These are phyloP conservation scores for Brachyistius frenatus DNA, from an alignment of 2,113 vertebrate species.

Conservation along the genomic window DNA sequence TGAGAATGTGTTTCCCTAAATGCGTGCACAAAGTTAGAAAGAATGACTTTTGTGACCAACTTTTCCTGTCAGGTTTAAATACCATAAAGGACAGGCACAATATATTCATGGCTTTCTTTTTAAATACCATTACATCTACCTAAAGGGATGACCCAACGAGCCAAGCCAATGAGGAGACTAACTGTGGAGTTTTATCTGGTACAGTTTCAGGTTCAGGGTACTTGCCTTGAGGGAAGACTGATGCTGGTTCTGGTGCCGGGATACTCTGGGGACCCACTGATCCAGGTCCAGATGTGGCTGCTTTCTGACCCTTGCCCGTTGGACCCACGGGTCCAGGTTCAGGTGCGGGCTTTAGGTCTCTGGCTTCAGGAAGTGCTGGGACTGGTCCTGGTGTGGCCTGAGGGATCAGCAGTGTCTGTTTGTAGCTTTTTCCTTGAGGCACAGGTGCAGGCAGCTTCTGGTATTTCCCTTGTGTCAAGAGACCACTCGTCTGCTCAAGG, in stretches of 20 bases:
- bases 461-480: slow-evolving; percentile 55
- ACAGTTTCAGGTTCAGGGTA: slow-evolving; percentile 12
- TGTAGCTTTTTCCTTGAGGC: slow-evolving; percentile 66
- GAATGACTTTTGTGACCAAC: too few species aligned
- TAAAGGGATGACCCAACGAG: too few species aligned
- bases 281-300: slow-evolving; percentile 35
- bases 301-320: slow-evolving; percentile 35
- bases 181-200: too few species aligned
- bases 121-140: too few species aligned
- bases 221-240: slow-evolving; percentile 64
- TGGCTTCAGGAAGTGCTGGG: slow-evolving; percentile 35
- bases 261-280: slow-evolving; percentile 28
- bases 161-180: too few species aligned
- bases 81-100: too few species aligned
- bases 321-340: slow-evolving; percentile 17
- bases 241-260: slow-evolving; percentile 25
- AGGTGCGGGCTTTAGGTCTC: slow-evolving; percentile 17
- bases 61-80: too few species aligned
- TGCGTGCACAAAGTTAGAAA: too few species aligned
- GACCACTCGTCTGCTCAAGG: slow-evolving; percentile 28
- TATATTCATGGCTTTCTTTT: too few species aligned
- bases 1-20: too few species aligned
- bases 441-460: slow-evolving; percentile 41
- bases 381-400: slow-evolving; percentile 37
- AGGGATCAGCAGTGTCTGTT: slow-evolving; percentile 16